Base-by-base conservation (phyloP, 2,888 invertebrate genomes). In the Protophormia terraenovae region DNA sequence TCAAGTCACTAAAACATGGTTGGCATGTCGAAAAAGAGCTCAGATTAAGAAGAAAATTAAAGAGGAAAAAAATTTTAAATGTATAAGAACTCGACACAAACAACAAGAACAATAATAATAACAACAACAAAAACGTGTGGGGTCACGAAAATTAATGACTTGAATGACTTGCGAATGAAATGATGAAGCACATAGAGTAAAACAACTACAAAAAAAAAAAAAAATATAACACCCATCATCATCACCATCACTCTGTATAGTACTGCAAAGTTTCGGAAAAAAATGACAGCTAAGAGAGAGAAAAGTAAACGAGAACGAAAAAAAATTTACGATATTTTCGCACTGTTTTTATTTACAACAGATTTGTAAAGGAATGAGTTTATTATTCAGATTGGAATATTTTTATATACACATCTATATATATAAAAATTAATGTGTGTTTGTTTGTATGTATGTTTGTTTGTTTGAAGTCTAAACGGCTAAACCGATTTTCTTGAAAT, bases 131-230 rank as follows among this genome's bases (percentile, higher is more conserved):
- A 81, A 84, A 82, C 83, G 90, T 89, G 89, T 89, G 91, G 88
- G 90, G 89, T 89, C 89, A 87, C 87, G 87, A 88, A 88, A 90
- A 90, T 91, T 91, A 91, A 91, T 91, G 90, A 90, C 90, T 91
- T 88, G 88, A 90, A 90, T 90, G 89, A 89, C 89, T 89, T 87
- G 88, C 86, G 79, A 80, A 84, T 75, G 73, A 86, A 87, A 81
- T 82, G 86, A 81, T 79, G 69, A 80, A 86, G 77, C 82, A 77
- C 79, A 77, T n/a, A 60, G 75, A 80, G 62, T 66, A 82, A 67
- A 87, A 75, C 55, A 75, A 45, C 67, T 64, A 19, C 38, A 62
- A 55, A 41, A 53, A 62, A 16, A 72, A 58, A 1, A 75, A 29
- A 45, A 67, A 62, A 81, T 62, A 80, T 67, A 81, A 73, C 81